Evolutionary conservation across 2,888 invertebrate species (phyloP), one percentile per base, ranked within the genome.

Genomic region (Heliconius erato): DNA sequence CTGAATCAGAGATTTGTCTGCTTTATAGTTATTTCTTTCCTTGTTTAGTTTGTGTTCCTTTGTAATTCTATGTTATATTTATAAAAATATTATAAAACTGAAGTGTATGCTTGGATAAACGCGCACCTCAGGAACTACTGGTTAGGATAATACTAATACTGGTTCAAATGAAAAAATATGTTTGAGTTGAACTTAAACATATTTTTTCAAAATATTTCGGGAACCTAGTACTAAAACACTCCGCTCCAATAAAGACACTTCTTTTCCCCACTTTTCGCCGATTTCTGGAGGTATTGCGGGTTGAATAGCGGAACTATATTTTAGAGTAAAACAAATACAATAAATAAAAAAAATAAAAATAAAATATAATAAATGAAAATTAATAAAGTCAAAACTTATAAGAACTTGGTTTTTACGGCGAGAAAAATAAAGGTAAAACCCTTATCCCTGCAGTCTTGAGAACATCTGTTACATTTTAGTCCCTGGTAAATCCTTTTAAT

Each of bases 1-100:
- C 76, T 76, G 63, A 76, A 35, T 76, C 76, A 35, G 35, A 76
- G 76, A 63, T 76, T 76, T 35, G 44, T 76, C 32, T 63, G 23
- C 19, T 49, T 74, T n/a, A 76, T 35, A 63, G 35, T 63, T 63
- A 54, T 54, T 74, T 40, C n/a, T 7, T 76, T 63, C 35, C 35
- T 35, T 63, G 9, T 54, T 74, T 54, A 69, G 69, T 69, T 69
- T 67, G 28, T 67, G 32, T 14, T 69, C 35, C n/a, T 63, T 11
- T 63, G n/a, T 59, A 40, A 40, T 40, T 9, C 40, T n/a, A n/a
- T n/a, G 59, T 59, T 11, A 59, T 0, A 59, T 59, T 9, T 59
- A 3, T 59, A 23, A 0, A 54, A 54, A 54, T 54, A 54, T 54
- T 54, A 54, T 19, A 19, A 54, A 19, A 3, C 7, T 19, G 19